Evolutionary conservation across 2,888 invertebrate species (phyloP), one percentile per base, ranked within the genome.

Genomic region (Parnassius orleans): DNA sequence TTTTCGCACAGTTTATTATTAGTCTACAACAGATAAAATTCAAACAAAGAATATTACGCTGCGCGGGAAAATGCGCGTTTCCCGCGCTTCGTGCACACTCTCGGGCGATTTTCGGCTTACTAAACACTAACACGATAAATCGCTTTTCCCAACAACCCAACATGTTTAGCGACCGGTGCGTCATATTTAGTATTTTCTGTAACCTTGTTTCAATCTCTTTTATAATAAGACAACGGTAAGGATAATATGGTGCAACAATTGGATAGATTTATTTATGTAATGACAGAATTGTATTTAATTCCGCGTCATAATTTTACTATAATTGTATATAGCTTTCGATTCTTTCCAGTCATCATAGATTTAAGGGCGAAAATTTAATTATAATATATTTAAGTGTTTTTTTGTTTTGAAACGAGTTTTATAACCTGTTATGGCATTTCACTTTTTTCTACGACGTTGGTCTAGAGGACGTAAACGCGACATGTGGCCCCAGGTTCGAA

Each of bases 21-120:
- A 51, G 19, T 51, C 9, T 24, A 51, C 51, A 51, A 51, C 33
- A 51, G 51, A 33, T 48, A 48, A 53, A 11, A 12, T 7, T 9
- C 41, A 33, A 58, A 63, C 62, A 63, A 63, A 58, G 58, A 19
- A 54, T 54, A 58, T 63, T 54, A 57, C 61, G 54, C 48, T n/a
- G 59, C 53, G 53, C 53, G 58, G 62, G 62, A 51, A 55, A 44
- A 15, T 2, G 15, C 24, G 43, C 14, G 0, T 60, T 47, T 47
- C 62, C 62, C 62, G 62, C 57, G 53, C 54, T 10, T n/a, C 62
- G 58, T 54, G 50, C 44, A 9, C 14, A 3, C 50, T 3, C 11
- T 2, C 11, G 44, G 54, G 58, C 44, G 53, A 15, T 43, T 51
- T 43, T 51, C 54, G 58, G 3, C 53, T 24, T n/a, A 63, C 62